Conservation (phyloP, 2,888 invertebrate genomes). For the Adelognathus sp. region DNA sequence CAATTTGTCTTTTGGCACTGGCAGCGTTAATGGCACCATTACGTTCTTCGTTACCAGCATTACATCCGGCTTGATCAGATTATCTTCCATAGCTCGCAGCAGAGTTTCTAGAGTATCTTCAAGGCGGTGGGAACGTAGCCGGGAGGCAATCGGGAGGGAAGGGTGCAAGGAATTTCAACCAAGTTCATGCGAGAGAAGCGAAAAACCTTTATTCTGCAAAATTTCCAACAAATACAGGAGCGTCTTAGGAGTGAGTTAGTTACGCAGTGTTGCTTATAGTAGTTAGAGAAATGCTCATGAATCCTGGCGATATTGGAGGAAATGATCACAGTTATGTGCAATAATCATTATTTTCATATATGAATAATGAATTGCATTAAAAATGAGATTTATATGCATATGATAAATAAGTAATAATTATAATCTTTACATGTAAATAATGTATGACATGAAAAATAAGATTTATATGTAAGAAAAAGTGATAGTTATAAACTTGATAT, state of each 20-base stretch:
- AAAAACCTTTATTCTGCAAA: constrained; percentile 25
- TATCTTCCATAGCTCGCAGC: constrained; percentile 18
- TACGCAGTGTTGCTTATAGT: neutral
- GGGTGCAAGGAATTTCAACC: neutral
- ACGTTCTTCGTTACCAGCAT: constrained; percentile 55
- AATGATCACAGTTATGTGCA: neutral
- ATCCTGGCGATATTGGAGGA: too few relatives aligned
- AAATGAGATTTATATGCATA: too few relatives aligned
- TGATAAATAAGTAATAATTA: too few relatives aligned
- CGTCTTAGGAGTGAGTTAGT: constrained; percentile 37
- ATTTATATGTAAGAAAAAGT: too few relatives aligned
- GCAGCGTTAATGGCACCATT: constrained; percentile 55
- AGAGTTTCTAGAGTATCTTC: neutral
- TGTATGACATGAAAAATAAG: too few relatives aligned
- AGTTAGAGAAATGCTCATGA: neutral
- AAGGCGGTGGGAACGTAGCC: neutral
- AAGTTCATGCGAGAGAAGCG: constrained; percentile 32
- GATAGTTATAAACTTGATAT: too few relatives aligned
- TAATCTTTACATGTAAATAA: too few relatives aligned
- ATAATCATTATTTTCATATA: too few relatives aligned
- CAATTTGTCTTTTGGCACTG: constrained; percentile 31
- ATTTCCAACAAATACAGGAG: constrained; percentile 8
- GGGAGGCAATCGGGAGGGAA: constrained; percentile 3
- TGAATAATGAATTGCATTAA: too few relatives aligned
- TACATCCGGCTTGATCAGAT: constrained; percentile 55